Evolutionary conservation across 2,113 vertebrate species (phyloP).

Genomic region (Phaethon lepturus): DNA sequence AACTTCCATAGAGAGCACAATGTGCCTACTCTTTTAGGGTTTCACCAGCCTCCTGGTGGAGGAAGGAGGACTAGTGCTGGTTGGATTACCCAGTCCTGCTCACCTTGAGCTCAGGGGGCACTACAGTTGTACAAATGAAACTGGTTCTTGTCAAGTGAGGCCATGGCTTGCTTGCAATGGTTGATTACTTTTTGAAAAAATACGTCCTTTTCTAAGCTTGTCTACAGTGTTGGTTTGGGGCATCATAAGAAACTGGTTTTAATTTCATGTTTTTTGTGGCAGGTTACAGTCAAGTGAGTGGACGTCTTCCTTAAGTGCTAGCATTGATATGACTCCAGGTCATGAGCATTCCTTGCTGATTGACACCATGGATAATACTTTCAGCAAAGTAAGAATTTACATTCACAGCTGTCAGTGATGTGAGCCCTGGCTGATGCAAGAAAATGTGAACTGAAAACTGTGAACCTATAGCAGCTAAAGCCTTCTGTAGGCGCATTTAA

Average conservation of each 20-base stretch:
- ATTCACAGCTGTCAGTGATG: neutral
- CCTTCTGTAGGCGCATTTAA: neutral
- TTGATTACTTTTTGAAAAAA: neutral
- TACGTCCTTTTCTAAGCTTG: neutral
- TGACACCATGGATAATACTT: slow-evolving; percentile 77
- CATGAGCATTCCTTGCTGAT: slow-evolving; percentile 84
- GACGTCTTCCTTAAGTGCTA: slow-evolving; percentile 64
- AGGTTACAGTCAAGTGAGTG: slow-evolving; percentile 81
- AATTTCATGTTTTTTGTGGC: neutral
- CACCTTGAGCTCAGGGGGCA: neutral
- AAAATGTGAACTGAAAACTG: neutral
- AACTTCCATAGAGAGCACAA: neutral
- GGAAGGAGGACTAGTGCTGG: neutral
- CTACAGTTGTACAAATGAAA: neutral
- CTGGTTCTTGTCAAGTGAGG: neutral
- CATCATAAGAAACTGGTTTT: neutral
- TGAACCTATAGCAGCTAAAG: neutral
- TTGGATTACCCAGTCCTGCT: neutral
- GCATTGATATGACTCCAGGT: slow-evolving; percentile 51
- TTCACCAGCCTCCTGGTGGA: neutral
- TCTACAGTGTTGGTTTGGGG: neutral
- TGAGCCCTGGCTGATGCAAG: neutral
- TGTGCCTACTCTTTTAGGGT: neutral
- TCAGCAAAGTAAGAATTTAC: slow-evolving; percentile 80
- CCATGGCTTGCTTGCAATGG: neutral